These are phyloP conservation scores for Salpingus planirostris DNA, from an alignment of 2,888 invertebrate genomes.

Conservation along the genomic window DNA sequence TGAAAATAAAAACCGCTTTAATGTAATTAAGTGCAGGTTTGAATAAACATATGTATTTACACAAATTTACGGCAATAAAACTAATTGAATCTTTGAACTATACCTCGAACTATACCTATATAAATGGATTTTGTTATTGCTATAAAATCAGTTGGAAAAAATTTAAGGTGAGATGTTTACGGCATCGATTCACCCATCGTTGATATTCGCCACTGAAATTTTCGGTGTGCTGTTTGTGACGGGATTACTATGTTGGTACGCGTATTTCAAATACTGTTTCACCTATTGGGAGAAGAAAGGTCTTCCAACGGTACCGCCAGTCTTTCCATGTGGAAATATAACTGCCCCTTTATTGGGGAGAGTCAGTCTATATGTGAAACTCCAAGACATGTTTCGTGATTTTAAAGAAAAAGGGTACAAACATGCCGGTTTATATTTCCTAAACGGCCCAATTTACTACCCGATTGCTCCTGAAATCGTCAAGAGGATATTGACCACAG, in stretches of 20 bases:
- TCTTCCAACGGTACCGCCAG: conserved; percentile 4
- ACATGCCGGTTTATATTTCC: conserved; percentile 17
- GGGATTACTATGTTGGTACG: conserved; percentile 1
- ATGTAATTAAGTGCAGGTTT: too few species aligned
- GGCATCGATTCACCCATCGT: not conserved
- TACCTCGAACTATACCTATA: too few species aligned
- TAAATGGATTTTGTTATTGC: too few species aligned
- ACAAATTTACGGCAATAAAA: too few species aligned
- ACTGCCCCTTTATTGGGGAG: conserved; percentile 3
- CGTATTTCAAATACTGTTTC: conserved; percentile 9
- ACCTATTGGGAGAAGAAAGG: conserved; percentile 9
- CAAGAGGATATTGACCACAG: conserved; percentile 22
- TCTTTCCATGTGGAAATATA: conserved; percentile 7
- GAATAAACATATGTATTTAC: too few species aligned
- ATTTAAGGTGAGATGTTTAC: too few species aligned
- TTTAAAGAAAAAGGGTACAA: conserved; percentile 13
- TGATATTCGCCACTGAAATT: not conserved
- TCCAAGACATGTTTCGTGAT: conserved; percentile 10
- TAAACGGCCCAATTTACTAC: conserved; percentile 18
- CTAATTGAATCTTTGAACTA: too few species aligned
- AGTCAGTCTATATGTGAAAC: conserved; percentile 4
- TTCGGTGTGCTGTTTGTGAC: not conserved
- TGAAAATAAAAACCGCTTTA: too few species aligned
- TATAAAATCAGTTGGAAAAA: too few species aligned
- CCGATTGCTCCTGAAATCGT: conserved; percentile 24